phyloP scores from a whole-genome alignment of 1,140 invertebrate genomes.

The Dryas iulia region DNA sequence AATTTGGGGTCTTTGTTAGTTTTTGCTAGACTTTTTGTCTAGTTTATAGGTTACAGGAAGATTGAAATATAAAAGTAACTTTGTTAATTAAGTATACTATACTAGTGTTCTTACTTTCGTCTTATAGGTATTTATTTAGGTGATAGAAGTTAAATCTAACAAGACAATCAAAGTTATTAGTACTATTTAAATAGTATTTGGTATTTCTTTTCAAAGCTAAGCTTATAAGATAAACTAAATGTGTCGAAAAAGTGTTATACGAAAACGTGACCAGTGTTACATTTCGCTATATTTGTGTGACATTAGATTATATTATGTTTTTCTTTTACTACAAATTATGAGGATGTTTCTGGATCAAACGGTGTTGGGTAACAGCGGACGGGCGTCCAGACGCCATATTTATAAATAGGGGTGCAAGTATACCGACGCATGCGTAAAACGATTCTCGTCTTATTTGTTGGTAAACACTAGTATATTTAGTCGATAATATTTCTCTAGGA shows the following conservation, averaged over 20 bases:
- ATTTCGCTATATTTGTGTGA: conserved; percentile 2
- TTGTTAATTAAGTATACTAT: not conserved
- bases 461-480: conserved; percentile 67
- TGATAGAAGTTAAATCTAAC: not conserved
- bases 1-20: not conserved
- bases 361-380: conserved; percentile 57
- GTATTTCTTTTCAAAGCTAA: not conserved
- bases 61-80: not conserved
- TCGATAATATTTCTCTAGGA: conserved; percentile 53
- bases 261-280: conserved; percentile 15
- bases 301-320: conserved; percentile 18
- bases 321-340: conserved; percentile 33
- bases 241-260: not conserved
- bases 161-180: not conserved
- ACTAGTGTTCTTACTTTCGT: not conserved
- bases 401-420: conserved; percentile 55
- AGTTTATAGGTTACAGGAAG: not conserved
- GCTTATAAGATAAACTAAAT: conserved; percentile 16
- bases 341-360: conserved; percentile 54
- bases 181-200: no score
- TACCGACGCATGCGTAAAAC: conserved; percentile 50
- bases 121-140: not conserved
- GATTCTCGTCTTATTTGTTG: conserved; percentile 49
- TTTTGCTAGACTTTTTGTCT: not conserved
- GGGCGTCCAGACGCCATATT: conserved; percentile 50